Evolutionary conservation across 2,888 invertebrate species (phyloP), one percentile per base, ranked within the genome.

Genomic region (Cordilura impudica): DNA sequence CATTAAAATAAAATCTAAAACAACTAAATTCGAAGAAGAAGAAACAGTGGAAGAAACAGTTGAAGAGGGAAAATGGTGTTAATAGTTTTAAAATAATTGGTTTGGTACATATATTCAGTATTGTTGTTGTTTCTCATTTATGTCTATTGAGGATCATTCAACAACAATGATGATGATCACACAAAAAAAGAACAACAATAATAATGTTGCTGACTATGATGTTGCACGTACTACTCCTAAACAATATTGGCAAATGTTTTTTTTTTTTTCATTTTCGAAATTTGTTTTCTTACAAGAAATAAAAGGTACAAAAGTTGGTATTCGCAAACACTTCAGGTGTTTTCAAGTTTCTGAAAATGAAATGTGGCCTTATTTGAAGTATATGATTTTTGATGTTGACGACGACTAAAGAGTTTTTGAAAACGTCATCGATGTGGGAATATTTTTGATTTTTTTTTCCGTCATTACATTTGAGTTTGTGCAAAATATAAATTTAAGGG

Each of bases 391-490:
- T 45, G 43, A 58, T 43, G 47, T 61, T 63, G 65, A 73, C 58
- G 67, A 75, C 35, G 69, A 63, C 21, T 69, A 45, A n/a, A 14
- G 49, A 49, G 31, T 67, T 72, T 75, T 75, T 61, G 49, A 63
- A 67, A 75, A 75, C 79, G 79, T 79, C 79, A 75, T 79, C 63
- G 72, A 79, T 75, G 75, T 79, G 79, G 75, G 79, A 79, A 79
- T 67, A 75, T 75, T 79, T 61, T 12, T 43, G 8, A 35, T 63
- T 66, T 26, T 65, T 63, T 35, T 29, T 35, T 60, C 16, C 39
- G 29, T 14, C 49, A 60, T 19, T 47, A 12, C 12, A 56, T 26
- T 58, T 56, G 39, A 10, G 5, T 54, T 70, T 49, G 63, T 23
- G 26, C 14, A 53, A 58, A 47, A 43, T 54, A 31, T 18, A 39